These are phyloP conservation scores for Ibidorhyncha struthersii DNA, from an alignment of 2,113 vertebrate species.

Conservation along the genomic window DNA sequence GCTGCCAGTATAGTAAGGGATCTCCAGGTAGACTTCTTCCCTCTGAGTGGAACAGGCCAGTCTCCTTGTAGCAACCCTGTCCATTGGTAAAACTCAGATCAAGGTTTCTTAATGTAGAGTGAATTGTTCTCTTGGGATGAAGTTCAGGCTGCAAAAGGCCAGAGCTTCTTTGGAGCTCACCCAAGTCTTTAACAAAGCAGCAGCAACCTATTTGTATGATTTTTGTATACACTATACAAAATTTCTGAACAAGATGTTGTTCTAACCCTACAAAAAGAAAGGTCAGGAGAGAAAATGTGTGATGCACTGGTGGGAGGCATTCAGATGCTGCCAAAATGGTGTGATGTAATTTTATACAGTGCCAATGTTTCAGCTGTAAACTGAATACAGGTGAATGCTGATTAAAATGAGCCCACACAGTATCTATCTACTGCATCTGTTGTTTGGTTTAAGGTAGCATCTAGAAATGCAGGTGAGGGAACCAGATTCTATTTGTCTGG, in stretches of 20 bases:
- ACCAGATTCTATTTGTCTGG: background rate
- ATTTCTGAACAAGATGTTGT: slow-evolving; percentile 39
- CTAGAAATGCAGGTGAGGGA: background rate
- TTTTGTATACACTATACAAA: background rate
- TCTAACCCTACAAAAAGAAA: slow-evolving; percentile 9
- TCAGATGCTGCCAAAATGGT: background rate
- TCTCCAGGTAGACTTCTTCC: background rate
- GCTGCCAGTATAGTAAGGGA: background rate
- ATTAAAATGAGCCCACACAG: background rate
- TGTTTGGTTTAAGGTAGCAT: background rate
- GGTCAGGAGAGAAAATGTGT: background rate
- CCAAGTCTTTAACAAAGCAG: slow-evolving; percentile 16
- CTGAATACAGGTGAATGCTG: slow-evolving; percentile 29
- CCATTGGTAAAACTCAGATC: background rate
- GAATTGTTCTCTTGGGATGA: background rate
- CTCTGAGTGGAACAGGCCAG: background rate
- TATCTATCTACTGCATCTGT: background rate
- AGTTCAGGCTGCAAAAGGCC: background rate
- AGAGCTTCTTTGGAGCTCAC: background rate
- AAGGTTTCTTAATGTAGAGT: background rate
- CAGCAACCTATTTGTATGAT: slow-evolving; percentile 7
- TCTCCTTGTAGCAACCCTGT: background rate
- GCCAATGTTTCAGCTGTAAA: background rate
- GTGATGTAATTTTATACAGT: background rate
- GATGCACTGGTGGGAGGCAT: background rate